Conservation (phyloP, 2,113 vertebrate species). For the Takifugu flavidus region DNA sequence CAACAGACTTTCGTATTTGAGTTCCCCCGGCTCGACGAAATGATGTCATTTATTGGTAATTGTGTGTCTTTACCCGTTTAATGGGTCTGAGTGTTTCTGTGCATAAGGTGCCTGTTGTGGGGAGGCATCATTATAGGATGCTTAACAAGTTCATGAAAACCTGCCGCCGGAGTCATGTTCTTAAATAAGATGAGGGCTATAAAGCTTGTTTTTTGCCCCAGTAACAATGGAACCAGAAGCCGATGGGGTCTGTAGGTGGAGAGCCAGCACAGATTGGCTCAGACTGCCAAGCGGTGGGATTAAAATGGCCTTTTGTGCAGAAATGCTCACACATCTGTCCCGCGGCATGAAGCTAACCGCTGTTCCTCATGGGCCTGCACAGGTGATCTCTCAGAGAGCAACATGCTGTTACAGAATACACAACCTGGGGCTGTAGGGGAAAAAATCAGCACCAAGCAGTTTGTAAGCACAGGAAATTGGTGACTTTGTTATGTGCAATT, state of each 20-base stretch:
- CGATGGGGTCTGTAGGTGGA: background rate
- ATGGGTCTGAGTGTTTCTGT: constrained; percentile 7
- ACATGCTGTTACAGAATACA: too few relatives aligned
- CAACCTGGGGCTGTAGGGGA: constrained; percentile 7
- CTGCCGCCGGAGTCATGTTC: constrained; percentile 1
- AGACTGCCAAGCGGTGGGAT: too few relatives aligned
- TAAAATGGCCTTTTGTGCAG: too few relatives aligned
- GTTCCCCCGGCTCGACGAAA: background rate
- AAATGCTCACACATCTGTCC: too few relatives aligned
- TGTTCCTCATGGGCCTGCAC: too few relatives aligned
- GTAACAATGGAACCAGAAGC: background rate
- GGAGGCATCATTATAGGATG: background rate
- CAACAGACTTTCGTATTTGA: background rate
- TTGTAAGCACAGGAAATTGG: constrained; percentile 18
- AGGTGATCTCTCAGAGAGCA: too few relatives aligned
- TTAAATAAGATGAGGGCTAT: constrained; percentile 3
- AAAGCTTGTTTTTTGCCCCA: constrained; percentile 1
- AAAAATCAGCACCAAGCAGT: constrained; percentile 13
- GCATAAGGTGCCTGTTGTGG: background rate
- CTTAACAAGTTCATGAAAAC: constrained; percentile 6
- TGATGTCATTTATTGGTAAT: background rate
- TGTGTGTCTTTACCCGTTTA: background rate
- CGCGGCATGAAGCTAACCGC: too few relatives aligned
- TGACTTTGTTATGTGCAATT: constrained; percentile 10
- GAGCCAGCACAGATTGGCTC: too few relatives aligned